These are phyloP conservation scores for Zeuzera pyrina DNA, from an alignment of 2,888 invertebrate genomes.

Conservation along the genomic window DNA sequence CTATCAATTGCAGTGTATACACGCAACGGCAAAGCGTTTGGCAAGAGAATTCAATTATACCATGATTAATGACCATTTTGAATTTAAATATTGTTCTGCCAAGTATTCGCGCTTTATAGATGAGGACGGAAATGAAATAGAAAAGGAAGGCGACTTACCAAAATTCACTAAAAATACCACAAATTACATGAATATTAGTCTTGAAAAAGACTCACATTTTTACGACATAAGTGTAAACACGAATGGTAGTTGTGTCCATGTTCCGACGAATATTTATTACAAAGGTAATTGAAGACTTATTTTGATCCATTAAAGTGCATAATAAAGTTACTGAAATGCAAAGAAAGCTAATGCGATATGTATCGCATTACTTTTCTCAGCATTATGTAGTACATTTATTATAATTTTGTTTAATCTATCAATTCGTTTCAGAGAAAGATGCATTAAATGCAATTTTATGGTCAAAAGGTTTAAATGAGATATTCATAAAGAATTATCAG, in stretches of 20 bases:
- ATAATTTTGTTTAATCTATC: not conserved
- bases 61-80: conserved; percentile 42
- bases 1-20: conserved; percentile 76
- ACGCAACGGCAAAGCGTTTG: conserved; percentile 80
- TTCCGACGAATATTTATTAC: conserved; percentile 95
- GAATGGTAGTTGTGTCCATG: conserved; percentile 88
- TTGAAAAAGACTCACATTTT: conserved; percentile 86
- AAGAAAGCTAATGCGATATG: not conserved
- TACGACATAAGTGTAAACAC: conserved; percentile 88
- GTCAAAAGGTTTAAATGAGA: conserved; percentile 88
- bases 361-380: not conserved
- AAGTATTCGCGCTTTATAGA: conserved; percentile 77
- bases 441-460: conserved; percentile 79
- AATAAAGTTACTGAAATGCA: not conserved
- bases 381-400: not conserved
- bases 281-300: conserved; percentile 74
- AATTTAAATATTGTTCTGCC: conserved; percentile 82
- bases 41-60: conserved; percentile 74
- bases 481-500: conserved; percentile 88
- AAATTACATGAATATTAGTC: conserved; percentile 68
- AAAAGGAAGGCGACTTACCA: conserved; percentile 23
- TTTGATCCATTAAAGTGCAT: no score
- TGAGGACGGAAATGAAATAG: conserved; percentile 23
- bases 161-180: conserved; percentile 40
- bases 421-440: conserved; percentile 41